phyloP scores from a whole-genome alignment of 2,888 invertebrate genomes.

The Trileptium ribeirensis region DNA sequence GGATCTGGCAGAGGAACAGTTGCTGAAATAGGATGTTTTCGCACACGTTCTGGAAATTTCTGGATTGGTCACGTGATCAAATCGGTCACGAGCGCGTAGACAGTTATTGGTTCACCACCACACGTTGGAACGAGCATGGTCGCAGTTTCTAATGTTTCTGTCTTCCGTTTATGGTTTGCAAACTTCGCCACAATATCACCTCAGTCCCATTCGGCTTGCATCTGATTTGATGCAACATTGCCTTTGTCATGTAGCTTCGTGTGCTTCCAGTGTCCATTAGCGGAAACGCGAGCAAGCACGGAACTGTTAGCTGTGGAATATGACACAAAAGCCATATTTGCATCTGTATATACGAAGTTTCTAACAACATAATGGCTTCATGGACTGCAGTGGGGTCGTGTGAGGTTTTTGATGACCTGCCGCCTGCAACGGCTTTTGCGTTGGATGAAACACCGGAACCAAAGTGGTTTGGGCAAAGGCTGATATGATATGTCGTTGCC shows the following conservation, averaged over 20 bases:
- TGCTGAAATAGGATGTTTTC: not conserved
- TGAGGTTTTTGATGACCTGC: no score
- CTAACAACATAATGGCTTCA: no score
- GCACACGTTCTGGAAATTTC: not conserved
- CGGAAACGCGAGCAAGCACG: not conserved
- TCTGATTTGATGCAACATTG: not conserved
- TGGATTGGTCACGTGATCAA: not conserved
- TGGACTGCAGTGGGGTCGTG: no score
- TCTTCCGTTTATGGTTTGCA: not conserved
- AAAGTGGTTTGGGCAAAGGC: not conserved
- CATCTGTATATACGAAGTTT: no score
- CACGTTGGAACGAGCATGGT: not conserved
- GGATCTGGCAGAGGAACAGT: not conserved
- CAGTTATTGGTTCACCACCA: not conserved
- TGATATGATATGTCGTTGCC: not conserved
- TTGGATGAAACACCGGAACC: no score
- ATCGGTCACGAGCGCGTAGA: not conserved
- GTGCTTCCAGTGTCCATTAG: not conserved
- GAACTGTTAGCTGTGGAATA: not conserved
- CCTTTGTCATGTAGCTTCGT: not conserved
- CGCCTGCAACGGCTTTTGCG: no score
- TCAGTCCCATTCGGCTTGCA: not conserved
- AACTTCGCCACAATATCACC: not conserved
- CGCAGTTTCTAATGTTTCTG: no score
- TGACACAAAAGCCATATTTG: no score